These are phyloP conservation scores for Proales similis DNA, from an alignment of 1,140 invertebrate species.

Conservation along the genomic window DNA sequence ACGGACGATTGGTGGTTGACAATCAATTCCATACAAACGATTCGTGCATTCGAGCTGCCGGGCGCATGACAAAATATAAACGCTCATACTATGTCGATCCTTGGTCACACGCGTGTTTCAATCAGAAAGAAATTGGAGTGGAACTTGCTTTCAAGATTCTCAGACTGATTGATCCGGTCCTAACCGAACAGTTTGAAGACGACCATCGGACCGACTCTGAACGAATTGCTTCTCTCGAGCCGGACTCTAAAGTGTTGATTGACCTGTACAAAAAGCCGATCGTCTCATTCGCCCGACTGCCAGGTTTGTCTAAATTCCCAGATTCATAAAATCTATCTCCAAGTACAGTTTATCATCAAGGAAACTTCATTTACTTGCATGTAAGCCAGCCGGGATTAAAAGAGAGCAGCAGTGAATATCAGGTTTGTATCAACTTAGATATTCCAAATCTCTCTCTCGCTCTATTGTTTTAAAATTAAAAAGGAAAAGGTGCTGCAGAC, in stretches of 20 bases:
- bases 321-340: background rate
- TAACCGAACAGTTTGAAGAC: constrained; percentile 40
- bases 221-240: constrained; percentile 10
- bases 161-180: constrained; percentile 50
- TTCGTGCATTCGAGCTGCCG: constrained; percentile 62
- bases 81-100: constrained; percentile 50
- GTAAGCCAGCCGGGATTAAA: constrained; percentile 10
- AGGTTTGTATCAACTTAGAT: too few relatives aligned
- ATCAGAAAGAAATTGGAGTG: constrained; percentile 52
- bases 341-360: background rate
- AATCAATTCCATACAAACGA: constrained; percentile 64
- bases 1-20: constrained; percentile 64
- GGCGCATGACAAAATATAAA: constrained; percentile 58
- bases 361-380: constrained; percentile 18
- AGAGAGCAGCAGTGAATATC: constrained; percentile 16
- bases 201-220: constrained; percentile 12
- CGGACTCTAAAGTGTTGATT: constrained; percentile 41
- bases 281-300: constrained; percentile 44
- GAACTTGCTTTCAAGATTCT: constrained; percentile 45
- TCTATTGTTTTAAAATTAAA: constrained; percentile 30
- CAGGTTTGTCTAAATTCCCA: too few relatives aligned
- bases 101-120: constrained; percentile 53
- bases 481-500: constrained; percentile 48
- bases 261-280: constrained; percentile 49
- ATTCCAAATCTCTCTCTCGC: background rate